Conservation (phyloP, 2,113 vertebrate species). For the Saimiri boliviensis region DNA sequence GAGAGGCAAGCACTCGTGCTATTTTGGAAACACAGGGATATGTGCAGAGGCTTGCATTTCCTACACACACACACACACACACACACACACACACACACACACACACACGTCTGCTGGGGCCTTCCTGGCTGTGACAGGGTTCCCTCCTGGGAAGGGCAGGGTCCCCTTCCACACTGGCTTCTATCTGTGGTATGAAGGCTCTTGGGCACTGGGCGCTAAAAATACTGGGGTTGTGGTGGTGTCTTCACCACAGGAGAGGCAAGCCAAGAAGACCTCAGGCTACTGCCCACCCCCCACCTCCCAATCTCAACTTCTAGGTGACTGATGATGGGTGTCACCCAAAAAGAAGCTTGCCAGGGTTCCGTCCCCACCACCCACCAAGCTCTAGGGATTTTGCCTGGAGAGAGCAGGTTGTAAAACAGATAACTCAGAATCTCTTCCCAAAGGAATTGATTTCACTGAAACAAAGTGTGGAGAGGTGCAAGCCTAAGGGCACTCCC, state of each 20-base stretch:
- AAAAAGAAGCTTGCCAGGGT: neutral
- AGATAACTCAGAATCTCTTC: neutral
- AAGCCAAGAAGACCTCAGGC: neutral
- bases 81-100: no score
- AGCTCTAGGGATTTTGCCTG: neutral
- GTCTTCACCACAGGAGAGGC: neutral
- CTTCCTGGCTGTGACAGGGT: rapidly evolving
- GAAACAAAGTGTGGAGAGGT: neutral
- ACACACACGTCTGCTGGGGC: no score
- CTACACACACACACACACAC: no score
- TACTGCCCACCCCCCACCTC: neutral
- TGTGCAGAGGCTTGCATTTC: no score
- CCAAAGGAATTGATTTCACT: neutral
- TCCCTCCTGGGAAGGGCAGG: no score
- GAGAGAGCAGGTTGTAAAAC: neutral
- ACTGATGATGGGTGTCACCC: neutral
- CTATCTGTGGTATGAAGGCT: neutral
- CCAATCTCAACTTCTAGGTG: neutral
- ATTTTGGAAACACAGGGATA: no score
- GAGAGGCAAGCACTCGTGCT: no score
- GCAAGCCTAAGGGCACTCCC: neutral
- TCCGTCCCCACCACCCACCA: neutral
- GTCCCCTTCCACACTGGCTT: neutral
- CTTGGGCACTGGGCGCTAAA: neutral
- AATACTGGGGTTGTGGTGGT: neutral